Evolutionary conservation across 2,888 invertebrate genomes (phyloP), one percentile per base, ranked within the genome.

Genomic region (Balanococcus diminutus): DNA sequence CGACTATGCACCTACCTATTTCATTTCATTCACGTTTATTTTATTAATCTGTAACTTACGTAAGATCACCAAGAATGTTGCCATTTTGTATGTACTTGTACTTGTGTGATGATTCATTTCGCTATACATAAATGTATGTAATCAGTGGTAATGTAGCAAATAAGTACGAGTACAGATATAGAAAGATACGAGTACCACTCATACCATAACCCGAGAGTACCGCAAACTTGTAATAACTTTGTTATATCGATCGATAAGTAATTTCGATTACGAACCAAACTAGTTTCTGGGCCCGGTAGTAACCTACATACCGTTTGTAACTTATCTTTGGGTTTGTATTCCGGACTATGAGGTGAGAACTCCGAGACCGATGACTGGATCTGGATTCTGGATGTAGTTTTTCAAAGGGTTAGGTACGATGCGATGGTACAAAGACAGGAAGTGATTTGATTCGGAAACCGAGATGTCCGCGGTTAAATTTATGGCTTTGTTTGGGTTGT

Each of bases 161-260:
- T 11, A 46, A 36, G 36, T 42, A 14, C 42, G n/a, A 46, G n/a
- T 46, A 46, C 11, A 11, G n/a, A n/a, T n/a, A n/a, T n/a, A n/a
- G n/a, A n/a, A n/a, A 42, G 39, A 42, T 11, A 1, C 39, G 11
- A 42, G 8, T 42, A 42, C 1, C 11, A 4, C 39, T 11, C 39
- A 11, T 11, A 42, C 39, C 16, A 3, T 16, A 56, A 8, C 9
- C 19, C 56, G 22, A 22, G n/a, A 56, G 56, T 56, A 56, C 56
- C 56, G 56, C 56, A 56, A 56, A 22, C 22, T 56, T 56, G 56
- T 56, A 56, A 56, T 56, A 56, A 56, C 56, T 56, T 56, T 56
- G 56, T 56, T 19, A 19, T 56, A 56, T 56, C 22, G 56, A 56
- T 56, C 56, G 56, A 56, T 56, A 56, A 19, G 56, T 56, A 56